These are phyloP conservation scores for Drosophila mettleri DNA, from an alignment of 2,888 invertebrate genomes.

Conservation along the genomic window DNA sequence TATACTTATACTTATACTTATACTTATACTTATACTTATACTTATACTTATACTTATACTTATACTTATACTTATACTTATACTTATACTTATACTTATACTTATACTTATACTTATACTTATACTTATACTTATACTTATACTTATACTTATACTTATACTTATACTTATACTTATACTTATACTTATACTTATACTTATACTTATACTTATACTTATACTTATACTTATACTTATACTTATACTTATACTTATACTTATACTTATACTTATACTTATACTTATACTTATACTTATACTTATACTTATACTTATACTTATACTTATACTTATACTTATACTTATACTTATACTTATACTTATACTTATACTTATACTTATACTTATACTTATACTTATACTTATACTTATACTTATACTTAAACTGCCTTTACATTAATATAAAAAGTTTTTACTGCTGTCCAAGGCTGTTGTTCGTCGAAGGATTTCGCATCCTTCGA, in stretches of 20 bases:
- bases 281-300: neutral
- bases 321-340: neutral
- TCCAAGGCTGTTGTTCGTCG: conserved; percentile 46
- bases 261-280: conserved; percentile 1
- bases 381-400: neutral
- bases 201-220: conserved; percentile 5
- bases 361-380: conserved; percentile 9
- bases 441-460: conserved; percentile 1
- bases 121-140: conserved; percentile 11
- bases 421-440: neutral
- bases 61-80: conserved; percentile 8
- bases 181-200: conserved; percentile 1
- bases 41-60: conserved; percentile 4
- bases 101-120: conserved; percentile 3
- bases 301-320: conserved; percentile 3
- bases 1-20: conserved; percentile 11
- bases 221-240: conserved; percentile 9
- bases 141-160: conserved; percentile 1
- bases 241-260: conserved; percentile 3
- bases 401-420: too few relatives aligned
- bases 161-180: conserved; percentile 7
- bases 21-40: conserved; percentile 10
- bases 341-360: conserved; percentile 8
- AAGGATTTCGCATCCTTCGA: conserved; percentile 48
- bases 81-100: conserved; percentile 1